phyloP scores from a whole-genome alignment of 2,113 vertebrate species.

The Anas platyrhynchos region DNA sequence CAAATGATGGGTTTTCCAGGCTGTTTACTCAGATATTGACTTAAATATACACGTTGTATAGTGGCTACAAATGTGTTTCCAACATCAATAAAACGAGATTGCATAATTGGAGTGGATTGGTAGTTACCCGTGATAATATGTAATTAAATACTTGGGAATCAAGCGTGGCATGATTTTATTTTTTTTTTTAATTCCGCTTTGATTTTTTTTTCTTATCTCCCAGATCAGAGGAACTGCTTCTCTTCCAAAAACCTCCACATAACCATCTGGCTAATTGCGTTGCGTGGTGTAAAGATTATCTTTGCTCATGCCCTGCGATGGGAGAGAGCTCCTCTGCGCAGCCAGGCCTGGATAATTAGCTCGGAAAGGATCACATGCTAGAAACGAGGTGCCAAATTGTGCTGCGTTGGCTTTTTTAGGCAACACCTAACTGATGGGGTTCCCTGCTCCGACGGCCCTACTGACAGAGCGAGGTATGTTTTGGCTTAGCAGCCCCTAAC shows the following conservation, averaged over 20 bases:
- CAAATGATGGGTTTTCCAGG: constrained; percentile 36
- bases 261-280: constrained; percentile 43
- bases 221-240: constrained; percentile 13
- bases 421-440: not conserved
- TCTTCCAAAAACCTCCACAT: constrained; percentile 37
- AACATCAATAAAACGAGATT: constrained; percentile 30
- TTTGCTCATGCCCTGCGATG: not conserved
- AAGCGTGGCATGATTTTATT: not conserved
- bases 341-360: not conserved
- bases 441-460: not conserved
- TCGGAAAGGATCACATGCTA: not conserved
- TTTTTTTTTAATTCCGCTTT: constrained; percentile 3
- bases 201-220: not conserved
- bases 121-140: not conserved
- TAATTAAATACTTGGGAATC: constrained; percentile 38
- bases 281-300: constrained; percentile 21
- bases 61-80: constrained; percentile 9
- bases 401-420: not conserved
- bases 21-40: constrained; percentile 3
- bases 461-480: not conserved
- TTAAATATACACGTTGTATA: constrained; percentile 33
- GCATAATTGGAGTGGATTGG: not conserved
- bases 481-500: not conserved
- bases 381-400: not conserved
- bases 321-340: not conserved